Evolutionary conservation across 2,113 vertebrate species (phyloP).

Genomic region (Dasypus novemcinctus): DNA sequence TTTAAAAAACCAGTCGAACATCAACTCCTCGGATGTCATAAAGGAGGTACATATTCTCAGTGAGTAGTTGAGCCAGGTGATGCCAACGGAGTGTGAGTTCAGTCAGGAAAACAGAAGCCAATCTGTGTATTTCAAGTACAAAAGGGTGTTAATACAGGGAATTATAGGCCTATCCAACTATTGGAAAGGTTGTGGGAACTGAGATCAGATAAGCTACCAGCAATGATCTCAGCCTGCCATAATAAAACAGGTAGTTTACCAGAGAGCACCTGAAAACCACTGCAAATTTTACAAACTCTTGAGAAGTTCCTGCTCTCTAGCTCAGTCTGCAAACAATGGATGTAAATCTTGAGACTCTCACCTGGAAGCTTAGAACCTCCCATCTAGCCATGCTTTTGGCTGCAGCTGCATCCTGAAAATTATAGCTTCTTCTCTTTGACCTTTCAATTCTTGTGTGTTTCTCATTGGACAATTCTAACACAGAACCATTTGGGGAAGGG

Average conservation of each 20-base stretch:
- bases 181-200: neutral
- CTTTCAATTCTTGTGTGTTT: neutral
- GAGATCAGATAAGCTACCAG: neutral
- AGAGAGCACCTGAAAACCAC: neutral
- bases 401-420: neutral
- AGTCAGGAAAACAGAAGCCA: neutral
- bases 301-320: neutral
- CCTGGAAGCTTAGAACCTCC: neutral
- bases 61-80: neutral
- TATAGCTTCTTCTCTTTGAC: neutral
- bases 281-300: neutral
- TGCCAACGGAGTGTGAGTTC: neutral
- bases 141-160: neutral
- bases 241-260: neutral
- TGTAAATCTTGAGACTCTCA: neutral
- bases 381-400: neutral
- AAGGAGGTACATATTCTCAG: neutral
- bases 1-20: neutral
- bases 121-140: neutral
- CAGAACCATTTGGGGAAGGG: rapidly evolving
- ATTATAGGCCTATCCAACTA: neutral
- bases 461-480: neutral
- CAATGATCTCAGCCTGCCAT: neutral
- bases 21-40: neutral
- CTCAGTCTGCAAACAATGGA: neutral